Evolutionary conservation across 2,797 vertebrate species (phyloP), one percentile per base, ranked within the genome.

Genomic region (Holocentrus rufus): DNA sequence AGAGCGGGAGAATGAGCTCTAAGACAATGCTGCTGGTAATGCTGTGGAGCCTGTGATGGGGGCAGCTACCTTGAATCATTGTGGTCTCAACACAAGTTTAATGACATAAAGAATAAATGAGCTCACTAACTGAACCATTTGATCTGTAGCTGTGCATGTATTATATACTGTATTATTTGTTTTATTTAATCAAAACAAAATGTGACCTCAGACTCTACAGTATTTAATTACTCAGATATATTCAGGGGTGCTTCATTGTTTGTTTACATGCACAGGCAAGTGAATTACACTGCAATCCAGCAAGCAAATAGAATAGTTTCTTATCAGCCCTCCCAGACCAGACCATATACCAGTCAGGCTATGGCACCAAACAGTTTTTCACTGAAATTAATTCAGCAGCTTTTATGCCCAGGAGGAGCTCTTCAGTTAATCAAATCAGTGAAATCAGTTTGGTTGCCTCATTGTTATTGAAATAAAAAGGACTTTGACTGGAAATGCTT

Each of bases 361-460:
- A 74, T 49, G 64, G 72, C 76, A 80, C 72, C 70, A 55, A 66
- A 77, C 85, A 49, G 50, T 85, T 85, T 85, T 83, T 87, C 83
- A 79, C 57, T 74, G 52, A 87, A 89, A 92, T 87, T 80, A 91
- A 90, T 92, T 85, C 60, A 15, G 54, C 76, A 61, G 87, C 72
- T 84, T 82, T 81, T 85, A 87, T 89, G 87, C 84, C 88, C 74
- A 61, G 65, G 72, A 87, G 85, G 79, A 82, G 79, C 81, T 88
- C 86, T 80, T 81, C 86, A 69, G 76, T 92, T 91, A 93, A 93
- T 92, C 87, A 92, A 88, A 93, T 92, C 87, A 89, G 67, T 80
- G 23, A 82, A 91, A 90, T 88, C 74, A 78, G 80, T 88, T 87
- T 85, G n/a, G 84, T 81, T 74, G 84, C 64, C 66, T 87, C 66